Percentiles rank a stretch among this genome's conserved stretches.
Evolutionary conservation across 92 coral and sea anemone genomes (phyloP).

Genomic region (Heliopora coerulea): DNA sequence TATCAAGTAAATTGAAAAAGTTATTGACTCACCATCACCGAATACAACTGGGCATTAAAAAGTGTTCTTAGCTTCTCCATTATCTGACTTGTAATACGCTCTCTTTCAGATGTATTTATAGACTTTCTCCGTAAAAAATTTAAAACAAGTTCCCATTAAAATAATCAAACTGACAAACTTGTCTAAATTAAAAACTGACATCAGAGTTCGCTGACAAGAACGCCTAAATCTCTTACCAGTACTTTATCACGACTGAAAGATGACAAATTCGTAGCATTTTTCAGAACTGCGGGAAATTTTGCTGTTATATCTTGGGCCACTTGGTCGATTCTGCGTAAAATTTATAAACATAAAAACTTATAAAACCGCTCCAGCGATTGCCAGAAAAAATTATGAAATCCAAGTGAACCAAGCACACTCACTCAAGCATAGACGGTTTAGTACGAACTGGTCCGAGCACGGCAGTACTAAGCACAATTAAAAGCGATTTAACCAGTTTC

Average conservation of each 20-base stretch:
- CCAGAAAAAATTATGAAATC: too few relatives aligned
- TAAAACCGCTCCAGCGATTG: background rate
- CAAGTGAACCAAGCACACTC: background rate
- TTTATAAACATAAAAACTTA: slow-evolving; percentile 38
- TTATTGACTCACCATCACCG: background rate
- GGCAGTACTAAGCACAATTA: background rate
- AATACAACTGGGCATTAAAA: background rate
- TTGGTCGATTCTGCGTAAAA: slow-evolving; percentile 48
- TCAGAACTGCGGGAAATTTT: slow-evolving; percentile 28
- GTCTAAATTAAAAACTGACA: background rate
- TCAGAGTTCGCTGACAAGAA: too few relatives aligned
- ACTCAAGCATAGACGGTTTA: too few relatives aligned
- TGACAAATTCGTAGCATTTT: slow-evolving; percentile 38
- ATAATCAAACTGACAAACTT: background rate
- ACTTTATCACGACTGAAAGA: slow-evolving; percentile 26
- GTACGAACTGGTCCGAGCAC: background rate
- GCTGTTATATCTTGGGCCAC: slow-evolving; percentile 50
- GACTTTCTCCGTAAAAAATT: background rate
- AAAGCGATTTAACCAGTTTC: slow-evolving; percentile 3
- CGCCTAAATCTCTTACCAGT: too few relatives aligned
- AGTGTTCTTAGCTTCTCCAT: background rate
- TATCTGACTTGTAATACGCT: background rate
- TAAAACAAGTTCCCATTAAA: too few relatives aligned
- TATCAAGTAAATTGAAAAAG: too few relatives aligned
- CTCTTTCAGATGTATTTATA: background rate